Percentiles rank a stretch among this genome's conserved stretches.
These are phyloP conservation scores for Pammene aurita DNA, from an alignment of 2,888 invertebrate genomes.

Conservation along the genomic window DNA sequence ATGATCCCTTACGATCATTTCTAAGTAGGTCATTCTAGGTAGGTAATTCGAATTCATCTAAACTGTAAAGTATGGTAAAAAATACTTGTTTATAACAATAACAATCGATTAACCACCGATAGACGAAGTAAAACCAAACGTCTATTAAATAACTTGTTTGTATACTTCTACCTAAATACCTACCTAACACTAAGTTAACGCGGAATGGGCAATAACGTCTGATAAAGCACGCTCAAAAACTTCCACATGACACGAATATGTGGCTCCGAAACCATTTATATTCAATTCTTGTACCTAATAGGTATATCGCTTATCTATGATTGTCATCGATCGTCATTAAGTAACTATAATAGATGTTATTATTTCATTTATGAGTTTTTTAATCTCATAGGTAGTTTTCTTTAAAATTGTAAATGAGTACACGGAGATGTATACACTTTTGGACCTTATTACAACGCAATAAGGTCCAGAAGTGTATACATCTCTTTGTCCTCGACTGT, in stretches of 20 bases:
- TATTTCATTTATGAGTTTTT: not conserved
- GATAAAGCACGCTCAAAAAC: constrained; percentile 25
- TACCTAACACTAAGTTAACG: constrained; percentile 33
- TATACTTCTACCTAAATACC: constrained; percentile 6
- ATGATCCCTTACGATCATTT: too few species aligned
- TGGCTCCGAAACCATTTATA: constrained; percentile 16
- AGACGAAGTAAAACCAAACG: not conserved
- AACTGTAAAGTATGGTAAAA: not conserved
- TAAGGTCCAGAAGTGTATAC: too few species aligned
- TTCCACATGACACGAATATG: constrained; percentile 15
- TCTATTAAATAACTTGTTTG: constrained; percentile 35
- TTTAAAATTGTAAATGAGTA: too few species aligned
- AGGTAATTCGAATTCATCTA: too few species aligned
- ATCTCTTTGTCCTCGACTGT: too few species aligned
- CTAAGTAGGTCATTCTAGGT: too few species aligned
- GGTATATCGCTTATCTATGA: constrained; percentile 24
- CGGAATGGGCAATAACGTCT: constrained; percentile 24
- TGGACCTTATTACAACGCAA: too few species aligned
- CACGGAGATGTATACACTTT: too few species aligned
- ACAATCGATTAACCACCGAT: constrained; percentile 6
- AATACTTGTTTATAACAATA: constrained; percentile 21
- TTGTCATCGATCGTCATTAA: constrained; percentile 22
- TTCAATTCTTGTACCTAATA: constrained; percentile 3
- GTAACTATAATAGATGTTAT: constrained; percentile 1
- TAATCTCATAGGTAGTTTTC: not conserved